Conservation (phyloP, 2,113 vertebrate species). For the Anhinga rufa region DNA sequence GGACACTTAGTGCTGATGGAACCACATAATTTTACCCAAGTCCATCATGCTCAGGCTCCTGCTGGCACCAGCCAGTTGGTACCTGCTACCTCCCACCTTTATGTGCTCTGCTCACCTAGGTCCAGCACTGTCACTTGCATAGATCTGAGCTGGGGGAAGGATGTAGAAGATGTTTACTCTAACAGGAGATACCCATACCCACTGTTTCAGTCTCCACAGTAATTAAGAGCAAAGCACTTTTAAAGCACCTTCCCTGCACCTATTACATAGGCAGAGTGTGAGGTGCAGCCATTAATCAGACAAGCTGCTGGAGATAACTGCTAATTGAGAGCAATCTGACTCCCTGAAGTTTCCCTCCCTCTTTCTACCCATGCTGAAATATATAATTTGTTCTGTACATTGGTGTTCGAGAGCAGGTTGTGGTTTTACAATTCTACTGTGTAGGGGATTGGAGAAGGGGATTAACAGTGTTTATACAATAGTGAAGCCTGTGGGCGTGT, state of each 20-base stretch:
- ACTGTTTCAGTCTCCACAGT: not conserved
- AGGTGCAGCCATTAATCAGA: constrained; percentile 35
- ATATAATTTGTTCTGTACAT: not conserved
- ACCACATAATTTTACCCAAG: not conserved
- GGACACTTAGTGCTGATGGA: not conserved
- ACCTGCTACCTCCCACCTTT: not conserved
- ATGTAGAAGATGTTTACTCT: not conserved
- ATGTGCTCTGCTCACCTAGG: not conserved
- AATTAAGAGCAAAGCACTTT: not conserved
- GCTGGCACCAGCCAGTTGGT: not conserved
- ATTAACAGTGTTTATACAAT: not conserved
- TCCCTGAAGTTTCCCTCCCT: not conserved
- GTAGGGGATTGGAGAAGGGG: not conserved
- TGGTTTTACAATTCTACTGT: not conserved
- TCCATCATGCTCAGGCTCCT: not conserved
- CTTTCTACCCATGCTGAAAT: not conserved
- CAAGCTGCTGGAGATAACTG: constrained; percentile 14
- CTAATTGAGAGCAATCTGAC: not conserved
- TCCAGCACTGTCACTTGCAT: not conserved
- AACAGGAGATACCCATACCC: not conserved
- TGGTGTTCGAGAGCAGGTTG: not conserved
- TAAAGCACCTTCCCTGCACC: not conserved
- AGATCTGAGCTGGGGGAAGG: not conserved
- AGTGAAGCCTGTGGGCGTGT: not conserved
- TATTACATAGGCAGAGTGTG: not conserved